Percentiles rank a stretch among this genome's conserved stretches.
phyloP scores from a whole-genome alignment of 2,113 vertebrate genomes.

The Indicator indicator region DNA sequence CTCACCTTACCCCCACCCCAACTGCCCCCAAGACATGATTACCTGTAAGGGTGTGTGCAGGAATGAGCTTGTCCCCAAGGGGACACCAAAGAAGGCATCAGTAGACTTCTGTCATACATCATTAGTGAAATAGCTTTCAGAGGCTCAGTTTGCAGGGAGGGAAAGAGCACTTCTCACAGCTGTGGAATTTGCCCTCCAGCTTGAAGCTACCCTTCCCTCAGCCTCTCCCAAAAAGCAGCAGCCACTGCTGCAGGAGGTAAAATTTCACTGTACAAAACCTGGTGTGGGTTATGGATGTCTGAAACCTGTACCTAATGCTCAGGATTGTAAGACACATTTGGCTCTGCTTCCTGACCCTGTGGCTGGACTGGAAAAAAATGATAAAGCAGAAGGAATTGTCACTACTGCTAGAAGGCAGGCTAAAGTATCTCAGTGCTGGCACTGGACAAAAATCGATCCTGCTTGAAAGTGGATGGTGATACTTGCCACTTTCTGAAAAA shows the following conservation, averaged over 20 bases:
- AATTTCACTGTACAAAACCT: neutral
- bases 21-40: neutral
- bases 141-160: neutral
- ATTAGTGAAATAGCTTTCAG: neutral
- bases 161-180: neutral
- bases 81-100: neutral
- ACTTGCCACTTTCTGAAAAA: neutral
- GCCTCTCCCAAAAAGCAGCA: rapidly evolving
- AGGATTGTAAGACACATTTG: neutral
- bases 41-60: neutral
- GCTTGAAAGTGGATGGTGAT: neutral
- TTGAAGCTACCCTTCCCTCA: neutral
- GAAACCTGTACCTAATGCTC: neutral
- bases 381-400: neutral
- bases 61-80: neutral
- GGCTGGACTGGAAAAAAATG: neutral
- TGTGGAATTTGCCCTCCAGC: neutral
- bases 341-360: neutral
- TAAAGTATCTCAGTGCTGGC: neutral
- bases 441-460: neutral
- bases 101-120: neutral
- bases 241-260: neutral
- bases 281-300: neutral
- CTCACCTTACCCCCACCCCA: neutral
- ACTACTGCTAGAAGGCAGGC: neutral